A percentile compares a stretch with the other conserved stretches of the same genome.
phyloP scores from a whole-genome alignment of 2,888 invertebrate genomes.

The Dascillus cervinus region DNA sequence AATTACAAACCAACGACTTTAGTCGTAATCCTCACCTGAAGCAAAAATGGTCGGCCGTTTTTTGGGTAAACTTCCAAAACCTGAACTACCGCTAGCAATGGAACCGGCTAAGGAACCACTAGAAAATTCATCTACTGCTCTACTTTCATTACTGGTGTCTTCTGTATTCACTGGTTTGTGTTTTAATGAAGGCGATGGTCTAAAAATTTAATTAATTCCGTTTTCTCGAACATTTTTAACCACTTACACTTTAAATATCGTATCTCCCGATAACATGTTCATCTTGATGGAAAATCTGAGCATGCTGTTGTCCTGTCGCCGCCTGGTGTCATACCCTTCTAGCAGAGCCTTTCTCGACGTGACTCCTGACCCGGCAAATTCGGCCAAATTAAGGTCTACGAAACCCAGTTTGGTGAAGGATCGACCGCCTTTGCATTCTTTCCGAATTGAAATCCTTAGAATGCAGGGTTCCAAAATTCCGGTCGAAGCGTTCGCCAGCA shows the following conservation, averaged over 20 bases:
- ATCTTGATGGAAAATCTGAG: slow-evolving; percentile 84
- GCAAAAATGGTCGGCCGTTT: slow-evolving; percentile 54
- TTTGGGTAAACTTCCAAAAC: slow-evolving; percentile 80
- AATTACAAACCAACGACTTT: no score
- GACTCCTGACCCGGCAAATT: slow-evolving; percentile 90
- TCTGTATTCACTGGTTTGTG: slow-evolving; percentile 34
- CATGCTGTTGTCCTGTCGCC: slow-evolving; percentile 94
- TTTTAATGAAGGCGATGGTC: slow-evolving; percentile 50
- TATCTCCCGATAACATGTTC: slow-evolving; percentile 93
- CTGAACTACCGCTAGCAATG: slow-evolving; percentile 70
- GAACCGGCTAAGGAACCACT: slow-evolving; percentile 54
- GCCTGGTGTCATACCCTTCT: slow-evolving; percentile 90
- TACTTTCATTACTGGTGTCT: slow-evolving; percentile 46
- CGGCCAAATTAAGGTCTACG: slow-evolving; percentile 94
- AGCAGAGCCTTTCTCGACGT: slow-evolving; percentile 81
- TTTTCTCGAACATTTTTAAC: not conserved
- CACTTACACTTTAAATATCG: slow-evolving; percentile 94
- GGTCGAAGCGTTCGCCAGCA: slow-evolving; percentile 92
- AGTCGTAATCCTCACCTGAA: slow-evolving; percentile 46
- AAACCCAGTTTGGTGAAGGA: slow-evolving; percentile 94
- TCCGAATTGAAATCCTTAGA: slow-evolving; percentile 89
- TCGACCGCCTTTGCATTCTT: slow-evolving; percentile 78
- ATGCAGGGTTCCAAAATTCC: slow-evolving; percentile 91
- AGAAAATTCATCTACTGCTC: slow-evolving; percentile 47
- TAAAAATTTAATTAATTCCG: slow-evolving; percentile 27